phyloP scores from a whole-genome alignment of 2,113 vertebrate genomes.

The Oreochromis spilurus region DNA sequence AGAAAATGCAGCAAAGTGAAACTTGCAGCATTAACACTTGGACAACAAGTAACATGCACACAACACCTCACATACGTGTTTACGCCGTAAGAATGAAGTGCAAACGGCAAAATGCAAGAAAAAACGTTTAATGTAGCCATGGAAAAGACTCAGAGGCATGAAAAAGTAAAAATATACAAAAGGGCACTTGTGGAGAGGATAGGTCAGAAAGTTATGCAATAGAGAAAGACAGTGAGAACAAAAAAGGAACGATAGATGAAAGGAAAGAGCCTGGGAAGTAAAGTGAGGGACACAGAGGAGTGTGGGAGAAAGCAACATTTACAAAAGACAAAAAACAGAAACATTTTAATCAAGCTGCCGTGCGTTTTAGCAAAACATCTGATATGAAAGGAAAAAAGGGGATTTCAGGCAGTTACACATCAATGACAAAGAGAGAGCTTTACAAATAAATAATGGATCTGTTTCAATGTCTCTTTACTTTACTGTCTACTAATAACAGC shows the following conservation, averaged over 20 bases:
- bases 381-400: background rate
- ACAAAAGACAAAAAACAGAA: background rate
- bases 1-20: background rate
- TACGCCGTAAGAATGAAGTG: background rate
- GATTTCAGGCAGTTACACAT: background rate
- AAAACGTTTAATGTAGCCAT: background rate
- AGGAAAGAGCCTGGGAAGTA: background rate
- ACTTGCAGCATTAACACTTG: background rate
- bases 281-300: background rate
- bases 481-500: background rate
- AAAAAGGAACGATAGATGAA: slow-evolving; percentile 2
- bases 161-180: slow-evolving; percentile 28
- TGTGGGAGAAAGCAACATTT: background rate
- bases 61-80: background rate
- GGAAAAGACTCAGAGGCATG: slow-evolving; percentile 19
- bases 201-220: slow-evolving; percentile 39
- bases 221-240: background rate
- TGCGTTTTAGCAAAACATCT: background rate
- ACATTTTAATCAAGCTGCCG: background rate
- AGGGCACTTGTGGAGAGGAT: background rate
- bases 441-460: background rate
- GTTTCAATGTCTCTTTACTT: background rate
- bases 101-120: background rate
- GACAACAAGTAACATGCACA: background rate
- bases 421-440: background rate